Base-by-base conservation (phyloP, 1,140 invertebrate genomes). In the Aphaenogaster floridana region DNA sequence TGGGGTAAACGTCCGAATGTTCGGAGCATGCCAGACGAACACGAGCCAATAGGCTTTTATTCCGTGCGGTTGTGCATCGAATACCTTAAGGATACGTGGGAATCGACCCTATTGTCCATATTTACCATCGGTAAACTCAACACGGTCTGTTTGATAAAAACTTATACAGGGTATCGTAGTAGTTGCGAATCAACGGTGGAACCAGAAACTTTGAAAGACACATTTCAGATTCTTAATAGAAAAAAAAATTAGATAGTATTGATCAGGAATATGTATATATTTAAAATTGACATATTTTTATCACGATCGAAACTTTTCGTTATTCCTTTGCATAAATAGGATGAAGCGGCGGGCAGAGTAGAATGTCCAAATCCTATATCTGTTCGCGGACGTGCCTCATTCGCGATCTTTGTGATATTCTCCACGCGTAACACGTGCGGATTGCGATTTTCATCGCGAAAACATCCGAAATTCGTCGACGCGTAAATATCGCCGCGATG, bases 11-110 rank as follows among this genome's bases (percentile, higher is more conserved):
- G 87, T 88, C 87, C 84, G 86, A 86, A 87, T 76, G 79, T 86
- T 90, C 57, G 48, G 42, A 11, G 34, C 86, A 61, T 71, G 36
- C 57, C 80, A 42, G 74, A 77, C 39, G 80, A 87, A 90, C 72
- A 90, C 89, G 71, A 86, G 77, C 81, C 90, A 72, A 78, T 80
- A 79, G 68, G 80, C 77, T 84, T 90, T 91, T 88, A 91, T 81
- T 78, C 21, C 50, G 64, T 42, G 39, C 57, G 76, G 76, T 88
- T 80, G 68, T 9, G 54, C 68, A 79, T 71, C 54, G 85, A 89
- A 86, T 72, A 64, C 57, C 13, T 76, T 84, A 61, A 84, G 11
- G 3, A 11, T 21, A 13, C 21, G 8, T 39, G 11, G 59, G 9
- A 48, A 34, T 42, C 34, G 8, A 74, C n/a, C 28, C 42, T 64